A percentile compares a stretch with the other conserved stretches of the same genome.
These are phyloP conservation scores for Tringa solitaria DNA, from an alignment of 2,113 vertebrate genomes.

Conservation along the genomic window DNA sequence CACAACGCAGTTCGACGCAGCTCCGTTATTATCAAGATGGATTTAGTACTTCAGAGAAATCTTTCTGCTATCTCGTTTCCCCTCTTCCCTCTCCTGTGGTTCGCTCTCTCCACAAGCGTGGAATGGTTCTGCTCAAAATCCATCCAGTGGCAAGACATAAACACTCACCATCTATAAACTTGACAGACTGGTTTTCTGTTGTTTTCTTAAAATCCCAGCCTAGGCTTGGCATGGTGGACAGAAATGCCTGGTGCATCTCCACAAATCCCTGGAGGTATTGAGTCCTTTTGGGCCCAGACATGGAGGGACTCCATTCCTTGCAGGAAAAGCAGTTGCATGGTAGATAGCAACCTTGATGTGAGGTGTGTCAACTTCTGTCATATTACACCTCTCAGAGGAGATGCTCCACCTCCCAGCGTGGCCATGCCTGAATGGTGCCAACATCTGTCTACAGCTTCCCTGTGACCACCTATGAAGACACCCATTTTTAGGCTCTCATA, in stretches of 20 bases:
- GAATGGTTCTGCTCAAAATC: neutral
- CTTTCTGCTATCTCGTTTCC: neutral
- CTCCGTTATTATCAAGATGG: neutral
- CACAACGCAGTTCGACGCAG: accelerated
- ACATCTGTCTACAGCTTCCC: neutral
- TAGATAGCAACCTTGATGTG: neutral
- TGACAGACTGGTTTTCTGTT: neutral
- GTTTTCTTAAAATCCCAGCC: neutral
- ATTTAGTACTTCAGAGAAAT: neutral
- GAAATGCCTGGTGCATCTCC: neutral
- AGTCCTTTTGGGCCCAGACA: neutral
- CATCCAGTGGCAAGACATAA: neutral
- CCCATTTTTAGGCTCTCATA: neutral
- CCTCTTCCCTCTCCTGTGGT: neutral
- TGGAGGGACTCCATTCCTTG: accelerated
- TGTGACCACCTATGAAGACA: neutral
- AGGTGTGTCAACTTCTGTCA: neutral
- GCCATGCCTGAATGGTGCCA: neutral
- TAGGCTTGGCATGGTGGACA: neutral
- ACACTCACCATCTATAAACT: neutral
- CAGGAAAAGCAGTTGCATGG: neutral
- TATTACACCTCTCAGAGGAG: neutral
- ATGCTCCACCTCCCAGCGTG: neutral
- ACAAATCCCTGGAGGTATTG: neutral
- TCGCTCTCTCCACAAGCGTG: neutral